Evolutionary conservation across 2,797 vertebrate species (phyloP).

Genomic region (Triplophysa yarkandensis): DNA sequence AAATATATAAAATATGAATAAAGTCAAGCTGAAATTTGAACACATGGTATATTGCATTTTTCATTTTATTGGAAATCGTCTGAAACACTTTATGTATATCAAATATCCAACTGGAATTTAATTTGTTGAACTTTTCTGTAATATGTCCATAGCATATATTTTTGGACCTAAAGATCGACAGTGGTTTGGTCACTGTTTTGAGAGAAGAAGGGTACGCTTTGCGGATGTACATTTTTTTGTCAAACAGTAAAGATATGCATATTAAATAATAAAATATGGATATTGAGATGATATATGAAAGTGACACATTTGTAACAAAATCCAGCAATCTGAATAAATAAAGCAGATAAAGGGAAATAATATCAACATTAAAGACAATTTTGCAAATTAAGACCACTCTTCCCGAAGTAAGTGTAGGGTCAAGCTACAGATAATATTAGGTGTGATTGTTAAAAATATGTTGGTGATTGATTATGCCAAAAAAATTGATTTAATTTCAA

Average conservation of each 20-base stretch:
- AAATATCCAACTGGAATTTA: not conserved
- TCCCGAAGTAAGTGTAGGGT: too few species aligned
- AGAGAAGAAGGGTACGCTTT: not conserved
- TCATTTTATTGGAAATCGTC: slow-evolving; percentile 3
- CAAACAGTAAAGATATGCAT: not conserved
- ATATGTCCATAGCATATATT: slow-evolving; percentile 12
- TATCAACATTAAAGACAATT: not conserved
- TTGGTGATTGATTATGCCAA: too few species aligned
- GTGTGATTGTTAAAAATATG: too few species aligned
- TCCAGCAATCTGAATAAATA: not conserved
- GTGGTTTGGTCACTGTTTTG: not conserved
- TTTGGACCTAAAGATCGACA: not conserved
- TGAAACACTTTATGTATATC: not conserved
- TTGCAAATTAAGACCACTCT: too few species aligned
- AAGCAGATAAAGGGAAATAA: not conserved
- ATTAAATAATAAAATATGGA: not conserved
- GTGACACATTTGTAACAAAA: not conserved
- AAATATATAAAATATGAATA: not conserved
- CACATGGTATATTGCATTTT: not conserved
- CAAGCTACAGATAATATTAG: too few species aligned
- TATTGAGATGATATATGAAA: not conserved
- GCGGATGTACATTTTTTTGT: not conserved
- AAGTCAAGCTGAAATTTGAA: slow-evolving; percentile 4
- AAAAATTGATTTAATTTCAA: too few species aligned
- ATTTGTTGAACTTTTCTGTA: not conserved